Base-by-base conservation (phyloP, 2,797 vertebrate genomes). In the Helostoma temminkii region DNA sequence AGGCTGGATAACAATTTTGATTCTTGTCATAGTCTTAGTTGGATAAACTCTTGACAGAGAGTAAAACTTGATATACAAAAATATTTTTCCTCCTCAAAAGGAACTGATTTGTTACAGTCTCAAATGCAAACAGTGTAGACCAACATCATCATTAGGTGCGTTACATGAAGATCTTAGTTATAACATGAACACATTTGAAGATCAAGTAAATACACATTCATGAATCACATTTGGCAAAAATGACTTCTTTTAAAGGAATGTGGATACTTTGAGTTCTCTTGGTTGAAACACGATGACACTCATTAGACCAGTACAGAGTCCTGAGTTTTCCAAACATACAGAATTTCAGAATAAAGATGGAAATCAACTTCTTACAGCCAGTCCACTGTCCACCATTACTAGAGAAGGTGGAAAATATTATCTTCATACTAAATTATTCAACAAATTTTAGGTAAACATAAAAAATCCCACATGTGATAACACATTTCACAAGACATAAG, bases 31-130 rank as follows among this genome's bases (percentile, higher is more conserved):
- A 24, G 21, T 32, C 69, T 60, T 11, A 62, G 15, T 42, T 53
- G 21, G 39, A 9, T 37, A 9, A 10, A 72, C 21, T 67, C 42
- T 28, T n/a, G 26, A 73, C 39, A 45, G 16, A 48, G 43, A 57
- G 63, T 55, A 16, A 32, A 45, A 54, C 28, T 8, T 58, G 3
- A 5, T 18, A 48, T 89, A 88, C 11, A 87, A 88, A 90, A 90
- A 89, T 80, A 84, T 19, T 41, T 49, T 57, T 12, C 10, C 8
- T 50, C 36, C 42, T 43, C 28, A 22, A 18, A 0, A n/a, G 9
- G 9, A 45, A 59, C 15, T 10, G 9, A 24, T 62, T 18, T 16
- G 8, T 39, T 34, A 48, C 63, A 76, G 48, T 65, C 52, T 46
- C 42, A 25, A 75, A 80, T 43, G 22, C 30, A 71, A 74, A 78